Evolutionary conservation across 2,113 vertebrate species (phyloP).

Genomic region (Thermophis baileyi): DNA sequence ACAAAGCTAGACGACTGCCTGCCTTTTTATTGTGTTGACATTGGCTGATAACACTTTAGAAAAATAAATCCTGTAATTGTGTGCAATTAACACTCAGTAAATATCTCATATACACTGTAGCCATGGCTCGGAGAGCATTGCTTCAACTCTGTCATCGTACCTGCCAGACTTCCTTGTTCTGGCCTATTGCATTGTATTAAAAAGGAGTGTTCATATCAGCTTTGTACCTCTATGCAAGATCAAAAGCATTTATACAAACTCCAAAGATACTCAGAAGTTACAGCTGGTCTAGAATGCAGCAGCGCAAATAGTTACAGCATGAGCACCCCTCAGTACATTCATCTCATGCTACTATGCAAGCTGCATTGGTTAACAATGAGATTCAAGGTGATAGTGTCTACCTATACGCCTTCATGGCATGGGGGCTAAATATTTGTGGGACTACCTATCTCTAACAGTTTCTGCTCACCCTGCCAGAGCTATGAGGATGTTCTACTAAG

Average conservation of each 20-base stretch:
- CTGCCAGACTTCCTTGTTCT: neutral
- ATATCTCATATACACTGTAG: constrained; percentile 49
- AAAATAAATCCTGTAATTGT: constrained; percentile 58
- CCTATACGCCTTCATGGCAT: neutral
- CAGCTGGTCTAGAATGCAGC: neutral
- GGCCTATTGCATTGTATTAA: neutral
- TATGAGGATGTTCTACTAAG: neutral
- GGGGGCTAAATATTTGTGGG: neutral
- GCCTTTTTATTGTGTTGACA: constrained; percentile 56
- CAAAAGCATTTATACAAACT: neutral
- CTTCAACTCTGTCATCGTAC: neutral
- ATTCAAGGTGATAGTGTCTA: neutral
- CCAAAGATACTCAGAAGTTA: neutral
- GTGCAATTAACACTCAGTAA: constrained; percentile 63
- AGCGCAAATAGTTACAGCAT: neutral
- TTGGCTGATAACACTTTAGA: constrained; percentile 61
- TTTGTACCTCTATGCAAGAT: constrained; percentile 1
- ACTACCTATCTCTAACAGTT: neutral
- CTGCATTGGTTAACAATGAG: neutral
- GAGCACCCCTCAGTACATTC: neutral
- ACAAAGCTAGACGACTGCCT: constrained; percentile 28
- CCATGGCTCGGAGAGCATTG: constrained; percentile 39
- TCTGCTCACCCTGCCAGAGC: neutral
- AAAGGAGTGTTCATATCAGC: neutral
- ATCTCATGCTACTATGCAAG: neutral